These are phyloP conservation scores for Guaruba guarouba DNA, from an alignment of 2,113 vertebrate genomes.

Conservation along the genomic window DNA sequence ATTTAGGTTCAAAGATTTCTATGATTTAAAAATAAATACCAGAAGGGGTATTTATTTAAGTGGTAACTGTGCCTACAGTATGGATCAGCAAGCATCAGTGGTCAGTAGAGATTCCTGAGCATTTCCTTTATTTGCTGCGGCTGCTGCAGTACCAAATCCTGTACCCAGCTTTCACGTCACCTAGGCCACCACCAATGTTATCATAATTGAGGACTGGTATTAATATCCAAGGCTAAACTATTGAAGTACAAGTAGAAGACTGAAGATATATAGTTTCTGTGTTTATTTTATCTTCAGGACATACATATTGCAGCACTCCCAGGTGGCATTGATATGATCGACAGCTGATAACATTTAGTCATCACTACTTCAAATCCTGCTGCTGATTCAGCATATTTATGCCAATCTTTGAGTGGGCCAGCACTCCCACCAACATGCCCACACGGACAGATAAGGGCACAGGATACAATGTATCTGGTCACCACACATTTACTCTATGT, in stretches of 20 bases:
- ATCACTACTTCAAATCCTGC: background rate
- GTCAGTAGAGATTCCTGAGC: background rate
- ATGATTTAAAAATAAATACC: background rate
- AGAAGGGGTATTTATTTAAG: background rate
- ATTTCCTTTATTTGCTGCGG: background rate
- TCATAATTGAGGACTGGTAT: background rate
- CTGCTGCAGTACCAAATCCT: background rate
- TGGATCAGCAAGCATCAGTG: background rate
- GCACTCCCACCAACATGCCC: background rate
- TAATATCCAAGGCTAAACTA: background rate
- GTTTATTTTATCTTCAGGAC: background rate
- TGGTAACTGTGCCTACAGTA: background rate
- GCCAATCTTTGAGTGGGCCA: background rate
- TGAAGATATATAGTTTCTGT: background rate
- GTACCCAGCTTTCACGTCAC: background rate
- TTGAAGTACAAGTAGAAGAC: background rate
- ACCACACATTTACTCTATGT: too few species aligned
- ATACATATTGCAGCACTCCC: background rate
- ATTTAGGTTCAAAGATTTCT: background rate
- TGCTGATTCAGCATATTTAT: background rate
- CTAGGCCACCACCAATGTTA: background rate
- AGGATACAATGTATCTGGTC: background rate
- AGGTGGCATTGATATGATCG: background rate
- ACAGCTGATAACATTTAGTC: background rate
- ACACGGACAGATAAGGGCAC: background rate